These are phyloP conservation scores for Eulemur albifrons DNA, from an alignment of 2,797 vertebrate species.

Conservation along the genomic window DNA sequence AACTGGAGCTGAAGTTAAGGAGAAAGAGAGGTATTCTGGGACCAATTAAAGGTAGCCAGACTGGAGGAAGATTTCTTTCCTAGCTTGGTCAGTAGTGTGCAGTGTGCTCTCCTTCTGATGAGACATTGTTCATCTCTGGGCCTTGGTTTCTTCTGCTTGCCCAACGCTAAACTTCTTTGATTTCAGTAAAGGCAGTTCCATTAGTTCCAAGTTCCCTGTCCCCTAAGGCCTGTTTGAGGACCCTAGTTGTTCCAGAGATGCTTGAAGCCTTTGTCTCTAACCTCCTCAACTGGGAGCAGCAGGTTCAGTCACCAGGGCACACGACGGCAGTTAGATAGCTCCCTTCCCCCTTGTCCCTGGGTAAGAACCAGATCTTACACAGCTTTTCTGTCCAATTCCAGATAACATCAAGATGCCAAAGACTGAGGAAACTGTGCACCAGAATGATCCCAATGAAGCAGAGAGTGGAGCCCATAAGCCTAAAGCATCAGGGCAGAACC, in stretches of 20 bases:
- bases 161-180: neutral
- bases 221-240: neutral
- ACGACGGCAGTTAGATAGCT: neutral
- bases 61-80: neutral
- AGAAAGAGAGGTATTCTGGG: neutral
- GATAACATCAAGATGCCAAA: conserved; percentile 58
- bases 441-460: neutral
- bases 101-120: neutral
- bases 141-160: neutral
- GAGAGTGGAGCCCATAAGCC: neutral
- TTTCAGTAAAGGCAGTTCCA: neutral
- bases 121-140: neutral
- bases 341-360: neutral
- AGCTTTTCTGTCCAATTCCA: neutral
- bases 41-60: neutral
- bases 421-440: neutral
- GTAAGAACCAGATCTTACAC: neutral
- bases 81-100: neutral
- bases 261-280: neutral
- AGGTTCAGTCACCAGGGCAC: neutral
- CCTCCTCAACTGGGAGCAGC: neutral
- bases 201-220: neutral
- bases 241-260: neutral
- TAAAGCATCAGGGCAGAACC: neutral
- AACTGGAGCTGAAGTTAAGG: neutral